Conservation (phyloP, 2,888 invertebrate species). For the Drosophila fulvimacula region DNA sequence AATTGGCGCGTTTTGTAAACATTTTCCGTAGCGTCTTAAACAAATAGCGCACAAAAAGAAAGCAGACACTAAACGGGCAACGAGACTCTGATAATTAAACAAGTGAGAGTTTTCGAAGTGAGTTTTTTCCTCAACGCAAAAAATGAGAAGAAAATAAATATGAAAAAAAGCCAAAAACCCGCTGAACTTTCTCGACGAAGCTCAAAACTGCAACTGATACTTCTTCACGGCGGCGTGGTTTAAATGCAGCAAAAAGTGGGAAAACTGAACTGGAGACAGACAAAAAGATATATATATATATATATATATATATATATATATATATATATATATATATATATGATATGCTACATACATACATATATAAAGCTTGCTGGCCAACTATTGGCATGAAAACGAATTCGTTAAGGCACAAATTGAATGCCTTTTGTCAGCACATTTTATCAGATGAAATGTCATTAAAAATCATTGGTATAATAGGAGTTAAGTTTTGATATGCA, state of each 20-base stretch:
- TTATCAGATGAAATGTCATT: background rate
- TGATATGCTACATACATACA: background rate
- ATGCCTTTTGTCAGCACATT: background rate
- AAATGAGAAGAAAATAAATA: conserved; percentile 26
- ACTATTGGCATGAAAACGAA: conserved; percentile 7
- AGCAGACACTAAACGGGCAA: conserved; percentile 43
- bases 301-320: background rate
- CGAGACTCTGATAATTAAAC: conserved; percentile 69
- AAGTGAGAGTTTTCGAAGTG: conserved; percentile 68
- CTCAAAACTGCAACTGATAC: conserved; percentile 74
- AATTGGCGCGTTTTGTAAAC: conserved; percentile 79
- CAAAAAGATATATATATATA: background rate
- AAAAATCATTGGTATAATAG: background rate
- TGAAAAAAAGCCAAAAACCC: conserved; percentile 22
- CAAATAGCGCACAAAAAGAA: conserved; percentile 62
- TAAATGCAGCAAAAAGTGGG: conserved; percentile 36
- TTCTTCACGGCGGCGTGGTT: conserved; percentile 27
- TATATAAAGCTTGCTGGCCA: conserved; percentile 15
- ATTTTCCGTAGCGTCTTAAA: conserved; percentile 52
- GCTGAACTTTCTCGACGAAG: conserved; percentile 75
- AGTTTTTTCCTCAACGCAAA: conserved; percentile 26
- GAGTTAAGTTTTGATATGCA: background rate
- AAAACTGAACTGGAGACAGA: background rate
- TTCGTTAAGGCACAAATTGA: conserved; percentile 8
- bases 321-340: background rate